Evolutionary conservation across 2,113 vertebrate species (phyloP).

Genomic region (Rhipidura dahli): DNA sequence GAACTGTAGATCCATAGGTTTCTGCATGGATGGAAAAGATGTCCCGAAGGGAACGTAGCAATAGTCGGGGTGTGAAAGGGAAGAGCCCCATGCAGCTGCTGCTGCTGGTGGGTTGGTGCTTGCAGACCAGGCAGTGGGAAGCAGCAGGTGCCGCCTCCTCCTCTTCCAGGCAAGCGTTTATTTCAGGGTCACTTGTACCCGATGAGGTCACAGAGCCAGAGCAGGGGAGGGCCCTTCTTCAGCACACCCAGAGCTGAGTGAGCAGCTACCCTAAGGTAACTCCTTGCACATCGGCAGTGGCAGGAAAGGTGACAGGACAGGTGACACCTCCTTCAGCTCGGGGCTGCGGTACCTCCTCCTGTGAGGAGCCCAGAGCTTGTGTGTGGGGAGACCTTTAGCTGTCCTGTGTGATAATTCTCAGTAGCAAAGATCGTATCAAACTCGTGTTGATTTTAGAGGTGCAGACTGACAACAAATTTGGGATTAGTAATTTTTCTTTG

Average conservation of each 20-base stretch:
- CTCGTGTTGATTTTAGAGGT: neutral
- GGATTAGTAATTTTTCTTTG: neutral
- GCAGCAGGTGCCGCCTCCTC: neutral
- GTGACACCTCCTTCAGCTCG: neutral
- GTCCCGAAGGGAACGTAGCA: too few species aligned
- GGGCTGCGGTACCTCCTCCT: neutral
- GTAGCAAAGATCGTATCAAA: neutral
- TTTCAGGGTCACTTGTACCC: neutral
- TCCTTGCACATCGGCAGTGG: neutral
- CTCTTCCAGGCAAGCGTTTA: neutral
- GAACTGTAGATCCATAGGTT: neutral
- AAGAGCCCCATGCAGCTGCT: neutral
- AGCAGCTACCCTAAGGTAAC: neutral
- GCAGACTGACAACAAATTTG: neutral
- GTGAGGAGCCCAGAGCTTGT: neutral
- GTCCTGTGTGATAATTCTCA: fast-evolving
- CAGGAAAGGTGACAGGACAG: neutral
- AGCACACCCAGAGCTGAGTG: neutral
- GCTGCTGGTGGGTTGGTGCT: neutral
- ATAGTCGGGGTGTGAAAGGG: too few species aligned
- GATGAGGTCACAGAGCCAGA: neutral
- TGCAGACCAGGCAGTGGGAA: neutral
- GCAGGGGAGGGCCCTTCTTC: neutral
- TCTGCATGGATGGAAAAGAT: neutral
- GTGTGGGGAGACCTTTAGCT: neutral